These are phyloP conservation scores for Octomys mimax DNA, from an alignment of 2,797 vertebrate species.

Conservation along the genomic window DNA sequence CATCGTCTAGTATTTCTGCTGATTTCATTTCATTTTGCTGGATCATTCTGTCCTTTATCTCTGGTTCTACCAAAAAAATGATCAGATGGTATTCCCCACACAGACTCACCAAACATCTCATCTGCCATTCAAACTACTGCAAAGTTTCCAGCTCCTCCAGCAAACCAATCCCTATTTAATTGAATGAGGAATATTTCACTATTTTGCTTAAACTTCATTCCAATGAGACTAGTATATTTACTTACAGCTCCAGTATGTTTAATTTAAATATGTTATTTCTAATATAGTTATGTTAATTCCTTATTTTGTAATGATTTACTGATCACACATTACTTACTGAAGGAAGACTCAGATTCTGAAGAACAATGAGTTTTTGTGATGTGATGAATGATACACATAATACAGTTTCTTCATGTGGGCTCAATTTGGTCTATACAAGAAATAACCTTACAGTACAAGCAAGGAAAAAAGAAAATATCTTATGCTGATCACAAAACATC, in stretches of 20 bases:
- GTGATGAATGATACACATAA: conserved; percentile 40
- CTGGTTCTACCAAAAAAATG: conserved; percentile 60
- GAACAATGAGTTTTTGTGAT: conserved; percentile 46
- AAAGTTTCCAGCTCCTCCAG: conserved; percentile 1
- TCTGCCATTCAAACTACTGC: conserved; percentile 7
- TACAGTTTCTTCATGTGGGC: conserved; percentile 30
- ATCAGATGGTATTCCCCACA: neutral
- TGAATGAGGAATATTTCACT: neutral
- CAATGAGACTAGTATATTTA: neutral
- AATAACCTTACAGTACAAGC: conserved; percentile 41
- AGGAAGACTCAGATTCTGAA: conserved; percentile 21
- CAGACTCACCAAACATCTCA: conserved; percentile 24
- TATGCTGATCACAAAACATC: neutral
- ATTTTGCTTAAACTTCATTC: conserved; percentile 28
- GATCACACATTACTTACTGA: conserved; percentile 34
- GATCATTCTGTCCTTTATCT: conserved; percentile 50
- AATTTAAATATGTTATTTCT: conserved; percentile 48
- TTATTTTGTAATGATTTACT: conserved; percentile 46
- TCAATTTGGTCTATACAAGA: conserved; percentile 41
- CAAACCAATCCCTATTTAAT: neutral
- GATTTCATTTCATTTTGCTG: conserved; percentile 56
- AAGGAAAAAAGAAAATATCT: conserved; percentile 44
- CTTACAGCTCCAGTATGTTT: neutral
- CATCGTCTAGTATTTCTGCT: neutral
- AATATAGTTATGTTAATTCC: conserved; percentile 35